Evolutionary conservation across 2,113 vertebrate species (phyloP), one percentile per base, ranked within the genome.

Genomic region (Stegastes partitus): DNA sequence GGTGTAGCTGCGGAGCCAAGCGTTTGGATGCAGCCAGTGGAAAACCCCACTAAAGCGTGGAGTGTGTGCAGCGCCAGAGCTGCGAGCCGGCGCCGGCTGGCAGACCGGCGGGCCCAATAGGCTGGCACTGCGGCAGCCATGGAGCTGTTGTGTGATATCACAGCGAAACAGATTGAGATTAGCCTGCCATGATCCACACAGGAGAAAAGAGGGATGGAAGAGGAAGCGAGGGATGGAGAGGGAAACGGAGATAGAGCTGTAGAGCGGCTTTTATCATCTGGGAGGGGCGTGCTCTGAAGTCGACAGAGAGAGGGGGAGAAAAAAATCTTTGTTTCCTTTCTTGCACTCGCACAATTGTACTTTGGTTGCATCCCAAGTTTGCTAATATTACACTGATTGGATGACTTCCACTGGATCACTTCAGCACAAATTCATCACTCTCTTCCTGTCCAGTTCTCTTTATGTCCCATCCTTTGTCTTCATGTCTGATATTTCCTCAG

Each of bases 111-210:
- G 68, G 68, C 80, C 90, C 80, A 85, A 82, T 44, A 62, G 87
- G 74, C 79, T 90, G 83, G 87, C 78, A 61, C 77, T 6, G 26
- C 79, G 16, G 55, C 81, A 44, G 89, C 89, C 86, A 75, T 58
- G 73, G 87, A 84, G 74, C 84, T 64, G 77, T 67, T 91, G 87
- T 90, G 84, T 84, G 84, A 87, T 94, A 94, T 94, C 92, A 63
- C 90, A 79, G 70, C 4, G 53, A 93, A 94, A 91, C 93, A 94
- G 91, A 92, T 81, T 92, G 92, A 93, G 92, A 94, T 93, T 93
- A 90, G 86, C 86, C 77, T 69, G 75, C 76, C 74, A 75, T 83
- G 84, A 90, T 92, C 90, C 89, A 90, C 75, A 82, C 79, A 79
- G 79, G 76, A 75, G 85, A 64, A 75, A 66, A 65, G 79, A 80